Base-by-base conservation (phyloP, 2,888 invertebrate genomes). In the Ctenicera cuprea region DNA sequence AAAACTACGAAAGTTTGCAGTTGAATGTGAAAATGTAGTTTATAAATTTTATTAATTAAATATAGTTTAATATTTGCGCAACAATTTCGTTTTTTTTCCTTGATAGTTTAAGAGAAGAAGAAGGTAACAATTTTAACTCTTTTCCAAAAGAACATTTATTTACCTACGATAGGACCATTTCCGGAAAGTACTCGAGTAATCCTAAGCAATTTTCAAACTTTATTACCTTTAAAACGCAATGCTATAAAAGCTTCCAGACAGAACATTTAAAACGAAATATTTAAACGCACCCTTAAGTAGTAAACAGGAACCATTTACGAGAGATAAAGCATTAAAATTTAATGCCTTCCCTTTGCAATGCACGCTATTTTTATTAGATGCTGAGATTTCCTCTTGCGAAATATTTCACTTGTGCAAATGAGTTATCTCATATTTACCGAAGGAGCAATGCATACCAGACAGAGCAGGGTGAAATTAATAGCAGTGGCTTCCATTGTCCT, bases 221-320 rank as follows among this genome's bases (percentile, higher is more conserved):
- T 63, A 70, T 63, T 63, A 52, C 48, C 50, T 52, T 38, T 54
- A 70, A 59, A 70, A 70, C 43, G 63, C 64, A 70, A 54, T 52
- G 48, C 69, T 48, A 54, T 70, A 63, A 70, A 70, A 63, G 54
- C 63, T 70, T 54, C 70, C 52, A 64, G 70, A 70, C 70, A 70
- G 54, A 62, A 52, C 63, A 45, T 70, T 70, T 64, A 64, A 63
- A 70, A 54, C 30, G 64, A 64, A 70, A 70, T 70, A 70, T 65
- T 71, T 71, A 65, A 69, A 65, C 57, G 71, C 59, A 45, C 65
- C 65, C 59, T 65, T 65, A 71, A 65, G 71, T 59, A 71, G 50
- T 71, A 71, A 71, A 64, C 62, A 63, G 48, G 63, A 59, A 63
- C 52, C 70, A 63, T 70, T 70, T 70, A 62, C 52, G 59, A 62